Evolutionary conservation across 2,888 invertebrate genomes (phyloP).

Genomic region (Vesta saturnalis): DNA sequence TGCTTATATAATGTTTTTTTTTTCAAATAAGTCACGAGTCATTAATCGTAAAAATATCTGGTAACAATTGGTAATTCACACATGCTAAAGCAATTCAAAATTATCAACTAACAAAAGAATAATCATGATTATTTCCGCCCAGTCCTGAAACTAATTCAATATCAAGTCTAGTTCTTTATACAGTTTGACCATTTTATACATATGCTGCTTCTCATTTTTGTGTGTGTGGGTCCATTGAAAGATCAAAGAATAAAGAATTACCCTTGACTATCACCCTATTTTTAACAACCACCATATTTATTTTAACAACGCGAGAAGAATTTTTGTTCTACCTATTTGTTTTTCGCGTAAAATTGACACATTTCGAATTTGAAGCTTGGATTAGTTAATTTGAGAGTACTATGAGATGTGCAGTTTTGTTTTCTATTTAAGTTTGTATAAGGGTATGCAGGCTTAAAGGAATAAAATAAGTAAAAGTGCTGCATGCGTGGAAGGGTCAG

Average conservation of each 20-base stretch:
- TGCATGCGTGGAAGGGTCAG: constrained; percentile 40
- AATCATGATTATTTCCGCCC: constrained; percentile 37
- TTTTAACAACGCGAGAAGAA: constrained; percentile 20
- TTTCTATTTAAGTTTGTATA: constrained; percentile 13
- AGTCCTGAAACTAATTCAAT: constrained; percentile 26
- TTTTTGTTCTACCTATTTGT: too few relatives aligned
- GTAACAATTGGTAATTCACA: constrained; percentile 14
- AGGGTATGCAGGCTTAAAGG: constrained; percentile 18
- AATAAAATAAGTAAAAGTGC: constrained; percentile 35
- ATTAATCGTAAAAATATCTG: neutral
- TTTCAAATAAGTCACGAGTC: neutral
- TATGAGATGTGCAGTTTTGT: neutral
- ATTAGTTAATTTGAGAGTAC: neutral
- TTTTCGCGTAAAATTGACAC: too few relatives aligned
- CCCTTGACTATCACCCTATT: constrained; percentile 31
- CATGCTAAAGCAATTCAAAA: constrained; percentile 12
- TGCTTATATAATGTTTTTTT: too few relatives aligned
- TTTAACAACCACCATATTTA: constrained; percentile 31
- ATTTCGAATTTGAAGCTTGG: too few relatives aligned
- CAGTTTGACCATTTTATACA: constrained; percentile 39
- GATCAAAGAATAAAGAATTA: constrained; percentile 39
- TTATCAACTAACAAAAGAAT: constrained; percentile 35
- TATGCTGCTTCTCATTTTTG: constrained; percentile 42
- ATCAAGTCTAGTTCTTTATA: constrained; percentile 33
- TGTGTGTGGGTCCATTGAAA: constrained; percentile 41